Percentiles rank a stretch among this genome's conserved stretches.
Evolutionary conservation across 1,140 invertebrate species (phyloP).

Genomic region (Solen grandis): DNA sequence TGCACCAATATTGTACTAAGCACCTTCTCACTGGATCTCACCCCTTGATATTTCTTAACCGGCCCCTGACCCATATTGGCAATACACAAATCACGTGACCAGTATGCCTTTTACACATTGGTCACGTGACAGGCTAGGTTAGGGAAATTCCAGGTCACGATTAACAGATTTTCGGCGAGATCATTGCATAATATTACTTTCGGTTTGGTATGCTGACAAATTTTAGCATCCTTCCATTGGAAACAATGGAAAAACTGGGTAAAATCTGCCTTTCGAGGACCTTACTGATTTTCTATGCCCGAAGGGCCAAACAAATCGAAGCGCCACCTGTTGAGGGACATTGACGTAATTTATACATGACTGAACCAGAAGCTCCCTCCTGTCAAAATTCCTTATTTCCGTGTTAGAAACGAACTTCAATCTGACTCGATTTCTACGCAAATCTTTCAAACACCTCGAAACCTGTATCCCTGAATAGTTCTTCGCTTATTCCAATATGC

Average conservation of each 20-base stretch:
- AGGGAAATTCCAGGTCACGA: not conserved
- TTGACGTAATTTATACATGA: conserved; percentile 53
- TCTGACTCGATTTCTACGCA: too few species aligned
- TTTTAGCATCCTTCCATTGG: not conserved
- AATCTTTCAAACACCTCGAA: too few species aligned
- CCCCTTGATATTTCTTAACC: too few species aligned
- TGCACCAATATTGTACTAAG: too few species aligned
- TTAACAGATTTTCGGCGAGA: not conserved
- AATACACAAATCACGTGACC: not conserved
- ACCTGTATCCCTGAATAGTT: too few species aligned
- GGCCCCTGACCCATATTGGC: not conserved
- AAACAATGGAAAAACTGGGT: not conserved
- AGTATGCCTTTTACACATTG: not conserved
- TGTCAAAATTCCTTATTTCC: conserved; percentile 43
- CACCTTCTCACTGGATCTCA: too few species aligned
- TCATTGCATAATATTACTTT: not conserved
- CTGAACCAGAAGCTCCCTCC: conserved; percentile 27
- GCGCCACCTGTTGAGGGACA: conserved; percentile 51
- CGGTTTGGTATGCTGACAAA: not conserved
- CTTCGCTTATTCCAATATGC: too few species aligned
- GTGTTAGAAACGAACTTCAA: too few species aligned
- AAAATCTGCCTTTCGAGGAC: too few species aligned
- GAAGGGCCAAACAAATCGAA: conserved; percentile 53
- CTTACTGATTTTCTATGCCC: too few species aligned
- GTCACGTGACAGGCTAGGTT: not conserved